These are phyloP conservation scores for Piprites chloris DNA, from an alignment of 2,113 vertebrate species.

Conservation along the genomic window DNA sequence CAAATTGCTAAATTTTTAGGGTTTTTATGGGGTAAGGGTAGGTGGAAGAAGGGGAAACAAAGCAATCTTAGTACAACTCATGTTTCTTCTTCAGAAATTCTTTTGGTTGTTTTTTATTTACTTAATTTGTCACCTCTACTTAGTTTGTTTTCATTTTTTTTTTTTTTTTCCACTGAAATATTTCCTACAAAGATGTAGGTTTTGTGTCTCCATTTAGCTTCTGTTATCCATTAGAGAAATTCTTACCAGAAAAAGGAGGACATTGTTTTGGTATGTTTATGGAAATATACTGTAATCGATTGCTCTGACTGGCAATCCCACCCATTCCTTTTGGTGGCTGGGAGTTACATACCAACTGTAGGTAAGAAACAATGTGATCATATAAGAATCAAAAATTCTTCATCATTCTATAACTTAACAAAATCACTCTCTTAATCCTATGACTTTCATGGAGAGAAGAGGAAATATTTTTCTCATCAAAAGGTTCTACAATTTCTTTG, in stretches of 20 bases:
- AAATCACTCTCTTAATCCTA: constrained; percentile 9
- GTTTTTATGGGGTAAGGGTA: not conserved
- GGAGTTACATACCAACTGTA: constrained; percentile 39
- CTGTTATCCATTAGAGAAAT: constrained; percentile 40
- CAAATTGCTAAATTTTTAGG: not conserved
- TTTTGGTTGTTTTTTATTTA: not conserved
- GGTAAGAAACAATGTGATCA: constrained; percentile 13
- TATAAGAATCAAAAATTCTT: not conserved
- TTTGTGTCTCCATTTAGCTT: constrained; percentile 49
- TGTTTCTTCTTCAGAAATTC: not conserved
- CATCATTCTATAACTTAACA: not conserved
- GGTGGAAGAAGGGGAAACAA: not conserved
- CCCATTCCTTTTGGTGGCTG: constrained; percentile 51
- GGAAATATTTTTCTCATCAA: not conserved
- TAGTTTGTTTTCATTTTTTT: constrained; percentile 35
- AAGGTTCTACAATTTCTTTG: not conserved
- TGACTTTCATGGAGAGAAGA: not conserved
- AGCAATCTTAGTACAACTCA: not conserved
- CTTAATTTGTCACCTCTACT: constrained; percentile 15
- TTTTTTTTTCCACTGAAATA: not conserved
- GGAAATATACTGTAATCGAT: constrained; percentile 26
- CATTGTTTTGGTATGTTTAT: constrained; percentile 49
- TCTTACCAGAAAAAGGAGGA: constrained; percentile 45
- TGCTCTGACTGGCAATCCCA: constrained; percentile 51
- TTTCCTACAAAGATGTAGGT: constrained; percentile 32